Evolutionary conservation across 2,113 vertebrate genomes (phyloP), one percentile per base, ranked within the genome.

Genomic region (Thamnophis sirtalis): DNA sequence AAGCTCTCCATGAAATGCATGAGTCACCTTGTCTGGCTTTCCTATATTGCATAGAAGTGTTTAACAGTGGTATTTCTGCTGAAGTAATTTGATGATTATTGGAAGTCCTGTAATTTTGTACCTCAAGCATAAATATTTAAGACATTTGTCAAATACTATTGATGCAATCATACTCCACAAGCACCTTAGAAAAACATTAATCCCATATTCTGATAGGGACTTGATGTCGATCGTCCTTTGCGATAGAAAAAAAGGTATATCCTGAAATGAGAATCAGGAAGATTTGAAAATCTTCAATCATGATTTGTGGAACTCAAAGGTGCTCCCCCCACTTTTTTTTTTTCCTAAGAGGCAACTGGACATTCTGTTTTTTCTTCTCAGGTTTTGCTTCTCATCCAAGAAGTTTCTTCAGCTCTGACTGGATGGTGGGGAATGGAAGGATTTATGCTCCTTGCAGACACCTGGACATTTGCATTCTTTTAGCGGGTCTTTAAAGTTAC

Each of bases 1-100:
- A 97, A 97, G 94, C 96, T 95, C 95, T 92, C 95, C 91, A 93
- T 93, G 95, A 91, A 89, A 90, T 93, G 91, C 90, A 95, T 97
- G 96, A 97, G 91, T 97, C 97, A 96, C 89, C 93, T 92, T 89
- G 73, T 92, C 94, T 96, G 95, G 93, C 88, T 96, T 96, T 97
- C 97, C 93, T n/a, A 87, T 28, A 92, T 95, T 94, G 49, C 92
- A 56, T 88, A 73, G 92, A 94, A 96, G 90, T 96, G 96, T 88
- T 95, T 93, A 89, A 96, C 95, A 93, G 86, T 86, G 91, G 38
- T 89, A 89, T 96, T 98, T 97, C 96, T 94, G 89, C 80, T 96
- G 93, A 96, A 97, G 73, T 91, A 92, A 80, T 93, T 95, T 93
- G 88, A 87, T 94, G 95, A 48, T 84, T 68, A 93, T 96, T 96